Evolutionary conservation across 1,140 invertebrate genomes (phyloP), one percentile per base, ranked within the genome.

Genomic region (Latrodectus geometricus): DNA sequence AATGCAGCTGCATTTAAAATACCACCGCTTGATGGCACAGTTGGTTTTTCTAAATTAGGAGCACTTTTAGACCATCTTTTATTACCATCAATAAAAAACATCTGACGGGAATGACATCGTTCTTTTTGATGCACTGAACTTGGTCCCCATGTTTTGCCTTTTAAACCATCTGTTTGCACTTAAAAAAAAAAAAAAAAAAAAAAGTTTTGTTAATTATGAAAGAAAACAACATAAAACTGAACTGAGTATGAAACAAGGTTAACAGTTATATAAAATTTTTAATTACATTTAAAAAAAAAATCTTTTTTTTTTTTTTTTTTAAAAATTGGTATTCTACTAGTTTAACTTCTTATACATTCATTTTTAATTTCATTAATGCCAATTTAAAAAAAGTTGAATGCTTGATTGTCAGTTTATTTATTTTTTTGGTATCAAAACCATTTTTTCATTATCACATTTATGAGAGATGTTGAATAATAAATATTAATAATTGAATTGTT

Each of bases 91-190:
- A 91, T 86, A 17, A 87, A 61, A 17, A 87, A 48, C 83, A 81
- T 88, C 8, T 83, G 86, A 69, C 86, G 80, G 48, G 92, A 92
- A 88, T 97, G 94, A 89, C 95, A 94, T 17, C 87, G 73, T 65
- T 88, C 88, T 80, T 86, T 88, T 65, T 88, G 88, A 65, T 88
- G 88, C 11, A 87, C 87, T 20, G 86, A 73, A 76, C 88, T 88
- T 35, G 88, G 88, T 48, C 88, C 88, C 88, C 88, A 87, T 23
- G 86, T 87, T 88, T 88, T 89, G 91, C 97, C 97, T 93, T 99
- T 98, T 88, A 96, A 95, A 52, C 96, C 97, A 92, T 97, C 97
- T 69, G 96, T 95, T 81, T 96, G 96, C 92, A 96, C 95, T 96
- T 92, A 82, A 82, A 77, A 21, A n/a, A 49, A 77, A 75, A 65